These are phyloP conservation scores for Teleogryllus occipitalis DNA, from an alignment of 1,140 invertebrate species.

Conservation along the genomic window DNA sequence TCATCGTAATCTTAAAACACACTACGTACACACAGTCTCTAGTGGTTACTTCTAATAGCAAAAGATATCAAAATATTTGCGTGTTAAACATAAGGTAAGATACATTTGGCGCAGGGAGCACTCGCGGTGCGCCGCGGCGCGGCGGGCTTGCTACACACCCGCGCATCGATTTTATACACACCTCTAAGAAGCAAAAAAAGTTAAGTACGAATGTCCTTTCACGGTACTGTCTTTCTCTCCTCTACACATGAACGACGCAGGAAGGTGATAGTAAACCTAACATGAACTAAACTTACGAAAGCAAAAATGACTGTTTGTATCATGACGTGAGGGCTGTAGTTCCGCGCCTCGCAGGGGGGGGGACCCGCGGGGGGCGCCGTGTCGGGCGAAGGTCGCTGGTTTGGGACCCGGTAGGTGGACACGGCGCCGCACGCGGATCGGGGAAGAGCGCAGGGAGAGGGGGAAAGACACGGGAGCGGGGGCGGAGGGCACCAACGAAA, in stretches of 20 bases:
- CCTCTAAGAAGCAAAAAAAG: background rate
- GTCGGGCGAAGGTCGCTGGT: too few relatives aligned
- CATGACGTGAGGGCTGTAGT: background rate
- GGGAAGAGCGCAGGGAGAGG: too few relatives aligned
- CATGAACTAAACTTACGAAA: constrained; percentile 1
- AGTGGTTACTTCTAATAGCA: constrained; percentile 4
- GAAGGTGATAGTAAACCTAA: background rate
- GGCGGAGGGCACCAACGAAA: too few relatives aligned
- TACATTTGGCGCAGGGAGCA: background rate
- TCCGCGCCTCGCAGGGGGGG: too few relatives aligned
- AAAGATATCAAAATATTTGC: background rate
- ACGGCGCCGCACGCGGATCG: too few relatives aligned
- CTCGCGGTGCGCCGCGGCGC: too few relatives aligned
- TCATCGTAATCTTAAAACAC: constrained; percentile 1
- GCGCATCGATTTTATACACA: background rate
- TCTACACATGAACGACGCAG: background rate
- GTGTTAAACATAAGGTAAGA: constrained; percentile 1
- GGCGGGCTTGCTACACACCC: background rate
- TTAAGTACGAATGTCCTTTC: background rate
- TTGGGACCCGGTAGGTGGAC: too few relatives aligned
- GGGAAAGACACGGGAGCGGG: too few relatives aligned
- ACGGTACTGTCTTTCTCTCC: background rate
- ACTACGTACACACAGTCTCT: constrained; percentile 3
- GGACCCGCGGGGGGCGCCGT: too few relatives aligned
- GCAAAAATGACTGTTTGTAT: background rate